Base-by-base conservation (phyloP, 2,113 vertebrate genomes). In the Fregetta grallaria region DNA sequence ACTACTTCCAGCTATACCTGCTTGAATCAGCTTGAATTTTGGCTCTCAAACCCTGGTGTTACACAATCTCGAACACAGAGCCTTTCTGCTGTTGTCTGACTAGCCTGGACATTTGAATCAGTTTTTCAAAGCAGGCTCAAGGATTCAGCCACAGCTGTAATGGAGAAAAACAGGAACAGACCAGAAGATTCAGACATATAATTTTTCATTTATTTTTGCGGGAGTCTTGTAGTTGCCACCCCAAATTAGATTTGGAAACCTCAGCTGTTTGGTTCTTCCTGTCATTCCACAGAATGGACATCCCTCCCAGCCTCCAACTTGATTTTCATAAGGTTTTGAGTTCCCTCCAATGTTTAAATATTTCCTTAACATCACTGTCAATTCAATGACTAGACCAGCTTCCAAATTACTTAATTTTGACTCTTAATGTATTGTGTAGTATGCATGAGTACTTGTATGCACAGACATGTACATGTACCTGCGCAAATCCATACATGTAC, bases 1-100 rank as follows among this genome's bases (percentile, higher is more conserved):
- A 73, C 75, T 90, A 62, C 80, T 94, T 91, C 80, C 84, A 95
- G 73, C 74, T 85, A 66, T 94, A 97, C 91, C 89, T 95, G 73
- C 86, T 85, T 96, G 86, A 90, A 82, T 91, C 89, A 90, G 74
- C 66, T 75, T 91, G 81, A 92, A 70, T 96, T 70, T 85, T 85
- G 91, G 56, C 80, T 95, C n/a, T 89, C 53, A 50, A 59, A 2
- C 16, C 19, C 50, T 36, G 18, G 14, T 58, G 49, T 91, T 92
- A 78, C 55, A 79, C 70, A 92, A 16, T 6, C 21, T 82, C 70
- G 44, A 87, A 36, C 40, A 66, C 22, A 87, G 52, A 93, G 42
- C n/a, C 32, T 87, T 89, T 94, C 62, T 97, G 36, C 49, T 58
- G 14, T n/a, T 88, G 34, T 58, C 66, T 92, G 79, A 83, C 45